phyloP scores from a whole-genome alignment of 2,888 invertebrate species.

The Baronia brevicornis region DNA sequence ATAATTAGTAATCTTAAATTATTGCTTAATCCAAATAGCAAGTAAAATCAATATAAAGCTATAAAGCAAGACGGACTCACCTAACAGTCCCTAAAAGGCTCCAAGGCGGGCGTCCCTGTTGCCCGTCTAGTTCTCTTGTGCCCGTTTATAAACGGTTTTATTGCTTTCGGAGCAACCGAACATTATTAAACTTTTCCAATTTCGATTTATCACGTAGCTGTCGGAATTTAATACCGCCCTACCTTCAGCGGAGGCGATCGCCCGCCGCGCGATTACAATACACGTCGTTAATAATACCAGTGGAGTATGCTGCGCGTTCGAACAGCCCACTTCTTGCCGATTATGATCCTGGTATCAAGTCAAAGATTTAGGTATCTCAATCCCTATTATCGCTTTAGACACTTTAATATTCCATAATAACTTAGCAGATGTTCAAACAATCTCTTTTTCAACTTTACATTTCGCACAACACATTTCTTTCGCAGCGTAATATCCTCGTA shows the following conservation, averaged over 20 bases:
- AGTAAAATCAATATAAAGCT: slow-evolving; percentile 65
- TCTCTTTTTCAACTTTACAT: slow-evolving; percentile 5
- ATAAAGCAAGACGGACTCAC: slow-evolving; percentile 58
- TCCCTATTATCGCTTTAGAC: no score
- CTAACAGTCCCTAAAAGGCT: slow-evolving; percentile 72
- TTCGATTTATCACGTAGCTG: slow-evolving; percentile 77
- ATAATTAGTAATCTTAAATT: no score
- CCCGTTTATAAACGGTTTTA: slow-evolving; percentile 77
- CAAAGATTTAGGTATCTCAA: slow-evolving; percentile 8
- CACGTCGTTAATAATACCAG: slow-evolving; percentile 73
- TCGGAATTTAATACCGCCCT: slow-evolving; percentile 77
- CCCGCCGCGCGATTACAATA: slow-evolving; percentile 76
- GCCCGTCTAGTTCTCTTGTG: slow-evolving; percentile 72
- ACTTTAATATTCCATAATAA: no score
- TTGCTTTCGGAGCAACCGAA: slow-evolving; percentile 77
- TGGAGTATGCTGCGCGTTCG: slow-evolving; percentile 40
- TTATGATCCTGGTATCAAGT: slow-evolving; percentile 27
- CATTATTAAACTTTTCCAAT: slow-evolving; percentile 78
- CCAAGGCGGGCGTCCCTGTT: slow-evolving; percentile 68
- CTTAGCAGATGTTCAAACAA: slow-evolving; percentile 8
- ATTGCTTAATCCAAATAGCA: slow-evolving; percentile 64
- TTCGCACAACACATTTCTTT: slow-evolving; percentile 6
- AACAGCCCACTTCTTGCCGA: slow-evolving; percentile 38
- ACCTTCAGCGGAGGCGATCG: slow-evolving; percentile 75
- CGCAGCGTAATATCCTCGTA: slow-evolving; percentile 13